Conservation (phyloP, 2,797 vertebrate genomes). For the Myotis myotis region DNA sequence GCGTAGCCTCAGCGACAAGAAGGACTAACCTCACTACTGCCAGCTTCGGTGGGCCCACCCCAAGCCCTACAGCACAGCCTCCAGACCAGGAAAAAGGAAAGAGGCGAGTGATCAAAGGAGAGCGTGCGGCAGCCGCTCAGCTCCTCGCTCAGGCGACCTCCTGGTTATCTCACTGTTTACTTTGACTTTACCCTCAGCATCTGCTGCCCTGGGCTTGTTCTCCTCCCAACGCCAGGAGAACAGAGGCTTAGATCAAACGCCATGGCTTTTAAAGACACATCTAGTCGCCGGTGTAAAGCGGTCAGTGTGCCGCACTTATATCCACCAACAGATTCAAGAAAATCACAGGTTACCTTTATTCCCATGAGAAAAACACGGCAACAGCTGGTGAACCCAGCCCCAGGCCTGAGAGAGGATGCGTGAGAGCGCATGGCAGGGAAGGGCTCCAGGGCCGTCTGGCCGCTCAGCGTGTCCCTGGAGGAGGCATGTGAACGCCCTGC, state of each 20-base stretch:
- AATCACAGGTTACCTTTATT: not conserved
- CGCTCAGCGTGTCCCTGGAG: not conserved
- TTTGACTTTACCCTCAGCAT: constrained; percentile 49
- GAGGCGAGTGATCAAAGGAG: constrained; percentile 51
- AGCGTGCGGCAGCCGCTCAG: not conserved
- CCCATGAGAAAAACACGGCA: not conserved
- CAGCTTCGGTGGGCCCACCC: not conserved
- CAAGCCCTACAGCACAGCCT: constrained; percentile 15
- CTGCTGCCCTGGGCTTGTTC: constrained; percentile 35
- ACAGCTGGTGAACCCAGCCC: not conserved
- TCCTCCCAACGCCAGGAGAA: not conserved
- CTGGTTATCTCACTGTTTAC: constrained; percentile 59
- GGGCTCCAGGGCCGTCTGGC: not conserved
- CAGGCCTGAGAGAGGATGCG: not conserved
- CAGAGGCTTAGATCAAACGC: constrained; percentile 52
- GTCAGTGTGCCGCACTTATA: not conserved
- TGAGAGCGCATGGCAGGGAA: not conserved
- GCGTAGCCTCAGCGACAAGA: not conserved
- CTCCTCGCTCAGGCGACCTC: constrained; percentile 28
- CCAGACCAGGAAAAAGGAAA: not conserved
- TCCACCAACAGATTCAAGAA: constrained; percentile 43
- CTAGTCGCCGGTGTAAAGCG: not conserved
- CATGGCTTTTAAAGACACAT: not conserved
- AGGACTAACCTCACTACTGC: not conserved
- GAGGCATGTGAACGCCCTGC: not conserved